These are phyloP conservation scores for Microcebus ravelobensis DNA, from an alignment of 2,113 vertebrate genomes.

Conservation along the genomic window DNA sequence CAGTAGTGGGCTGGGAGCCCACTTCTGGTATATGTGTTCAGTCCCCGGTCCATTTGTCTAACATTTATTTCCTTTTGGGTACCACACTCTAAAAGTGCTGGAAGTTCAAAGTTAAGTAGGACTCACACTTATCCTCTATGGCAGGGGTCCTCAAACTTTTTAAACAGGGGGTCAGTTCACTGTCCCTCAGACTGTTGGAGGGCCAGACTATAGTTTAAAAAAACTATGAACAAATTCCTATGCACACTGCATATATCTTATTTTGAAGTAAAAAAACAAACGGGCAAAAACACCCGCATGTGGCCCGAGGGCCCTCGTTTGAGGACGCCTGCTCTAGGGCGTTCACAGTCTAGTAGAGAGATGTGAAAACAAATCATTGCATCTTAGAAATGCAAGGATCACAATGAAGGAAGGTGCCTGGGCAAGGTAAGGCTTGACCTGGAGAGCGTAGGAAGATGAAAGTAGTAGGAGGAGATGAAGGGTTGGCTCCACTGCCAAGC, in stretches of 20 bases:
- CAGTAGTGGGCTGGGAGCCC: background rate
- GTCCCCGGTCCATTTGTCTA: background rate
- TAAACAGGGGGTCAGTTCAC: too few species aligned
- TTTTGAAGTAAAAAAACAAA: too few species aligned
- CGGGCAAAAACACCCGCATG: too few species aligned
- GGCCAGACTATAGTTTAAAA: too few species aligned
- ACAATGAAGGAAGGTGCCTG: background rate
- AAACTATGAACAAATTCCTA: too few species aligned
- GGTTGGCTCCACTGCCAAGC: background rate
- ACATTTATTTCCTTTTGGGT: background rate
- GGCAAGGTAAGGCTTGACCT: conserved; percentile 63
- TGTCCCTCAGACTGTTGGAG: too few species aligned
- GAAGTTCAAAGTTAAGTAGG: background rate
- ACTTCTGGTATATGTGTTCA: background rate
- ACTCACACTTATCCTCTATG: background rate
- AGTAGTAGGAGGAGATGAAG: background rate
- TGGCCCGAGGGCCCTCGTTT: too few species aligned
- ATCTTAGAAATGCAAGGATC: background rate
- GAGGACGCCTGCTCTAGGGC: background rate
- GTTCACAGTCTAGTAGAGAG: background rate
- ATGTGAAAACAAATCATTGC: background rate
- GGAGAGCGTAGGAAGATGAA: conserved; percentile 51
- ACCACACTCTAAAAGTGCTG: background rate
- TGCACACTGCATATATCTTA: too few species aligned
- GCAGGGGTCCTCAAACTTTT: too few species aligned